phyloP scores from a whole-genome alignment of 1,140 invertebrate species.

The Sarcophaga bullata region DNA sequence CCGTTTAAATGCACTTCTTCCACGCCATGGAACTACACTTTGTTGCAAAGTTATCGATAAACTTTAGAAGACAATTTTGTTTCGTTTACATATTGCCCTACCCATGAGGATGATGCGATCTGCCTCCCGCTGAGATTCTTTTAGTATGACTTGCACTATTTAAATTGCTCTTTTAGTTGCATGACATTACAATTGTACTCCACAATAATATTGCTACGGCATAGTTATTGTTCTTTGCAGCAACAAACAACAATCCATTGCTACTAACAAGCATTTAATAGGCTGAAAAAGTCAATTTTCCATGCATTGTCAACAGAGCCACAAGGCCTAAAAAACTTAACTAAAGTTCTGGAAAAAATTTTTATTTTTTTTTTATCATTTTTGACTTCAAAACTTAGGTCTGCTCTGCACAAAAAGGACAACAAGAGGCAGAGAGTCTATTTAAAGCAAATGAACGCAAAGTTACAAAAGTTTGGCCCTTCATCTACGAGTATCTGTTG shows the following conservation, averaged over 20 bases:
- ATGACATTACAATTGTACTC: conserved; percentile 25
- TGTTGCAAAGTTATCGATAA: too few relatives aligned
- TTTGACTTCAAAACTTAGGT: too few relatives aligned
- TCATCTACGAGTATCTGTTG: neutral
- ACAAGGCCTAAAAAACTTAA: neutral
- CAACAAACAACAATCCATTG: conserved; percentile 2
- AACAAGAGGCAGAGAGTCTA: too few relatives aligned
- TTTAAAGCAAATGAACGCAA: conserved; percentile 1
- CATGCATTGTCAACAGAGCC: conserved; percentile 32
- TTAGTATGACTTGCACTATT: neutral
- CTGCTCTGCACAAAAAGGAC: too few relatives aligned
- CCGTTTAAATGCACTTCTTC: too few relatives aligned
- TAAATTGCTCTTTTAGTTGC: conserved; percentile 1
- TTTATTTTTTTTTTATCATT: too few relatives aligned
- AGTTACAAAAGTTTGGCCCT: neutral
- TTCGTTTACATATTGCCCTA: too few relatives aligned
- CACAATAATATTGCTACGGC: neutral
- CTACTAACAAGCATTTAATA: conserved; percentile 34
- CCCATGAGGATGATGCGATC: too few relatives aligned
- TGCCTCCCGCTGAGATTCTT: neutral
- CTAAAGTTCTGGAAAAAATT: too few relatives aligned
- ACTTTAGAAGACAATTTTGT: too few relatives aligned
- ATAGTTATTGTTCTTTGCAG: conserved; percentile 6
- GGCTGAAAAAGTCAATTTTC: conserved; percentile 38
- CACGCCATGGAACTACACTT: too few relatives aligned